Conservation (phyloP, 2,888 invertebrate genomes). For the Piscicola geometra region DNA sequence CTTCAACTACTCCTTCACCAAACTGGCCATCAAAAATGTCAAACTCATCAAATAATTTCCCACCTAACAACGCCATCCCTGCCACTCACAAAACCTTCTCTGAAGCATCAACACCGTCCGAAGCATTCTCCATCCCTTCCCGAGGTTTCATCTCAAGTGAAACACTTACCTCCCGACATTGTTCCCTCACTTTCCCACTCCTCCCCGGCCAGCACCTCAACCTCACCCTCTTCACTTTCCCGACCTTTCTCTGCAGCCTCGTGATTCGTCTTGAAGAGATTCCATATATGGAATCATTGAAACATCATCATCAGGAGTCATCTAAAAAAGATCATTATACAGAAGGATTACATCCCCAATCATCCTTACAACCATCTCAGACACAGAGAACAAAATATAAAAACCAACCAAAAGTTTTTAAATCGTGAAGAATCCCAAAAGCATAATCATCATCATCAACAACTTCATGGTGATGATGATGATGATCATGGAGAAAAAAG, state of each 20-base stretch:
- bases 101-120: not conserved
- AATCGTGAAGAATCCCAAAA: too few species aligned
- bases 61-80: not conserved
- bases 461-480: not conserved
- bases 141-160: not conserved
- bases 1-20: not conserved
- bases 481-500: not conserved
- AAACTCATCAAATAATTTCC: not conserved
- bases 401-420: too few species aligned
- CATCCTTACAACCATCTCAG: too few species aligned
- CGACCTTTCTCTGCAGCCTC: constrained; percentile 3
- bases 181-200: constrained; percentile 20
- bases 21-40: not conserved
- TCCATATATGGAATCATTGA: too few species aligned
- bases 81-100: not conserved
- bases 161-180: not conserved
- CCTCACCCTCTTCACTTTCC: constrained; percentile 21
- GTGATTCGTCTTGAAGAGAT: constrained; percentile 10
- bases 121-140: not conserved
- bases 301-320: not conserved
- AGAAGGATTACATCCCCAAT: too few species aligned
- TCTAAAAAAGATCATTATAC: too few species aligned
- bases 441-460: too few species aligned
- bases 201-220: constrained; percentile 24
- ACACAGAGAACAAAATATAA: too few species aligned